A percentile compares a stretch with the other conserved stretches of the same genome.
Evolutionary conservation across 2,113 vertebrate genomes (phyloP).

Genomic region (Argyrosomus japonicus): DNA sequence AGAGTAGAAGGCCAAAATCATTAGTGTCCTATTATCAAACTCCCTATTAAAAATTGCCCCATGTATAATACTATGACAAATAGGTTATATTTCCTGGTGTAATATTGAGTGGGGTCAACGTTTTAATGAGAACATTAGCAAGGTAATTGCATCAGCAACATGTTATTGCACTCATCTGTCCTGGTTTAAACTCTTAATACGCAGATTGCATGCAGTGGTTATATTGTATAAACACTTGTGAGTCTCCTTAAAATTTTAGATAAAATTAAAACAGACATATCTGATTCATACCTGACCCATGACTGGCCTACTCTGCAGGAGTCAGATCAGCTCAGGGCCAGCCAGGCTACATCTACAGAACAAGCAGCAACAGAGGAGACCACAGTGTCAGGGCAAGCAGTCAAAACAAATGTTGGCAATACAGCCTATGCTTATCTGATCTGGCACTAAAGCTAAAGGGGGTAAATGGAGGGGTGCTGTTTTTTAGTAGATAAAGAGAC

Average conservation of each 20-base stretch:
- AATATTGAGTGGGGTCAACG: slow-evolving; percentile 21
- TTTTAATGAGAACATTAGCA: slow-evolving; percentile 44
- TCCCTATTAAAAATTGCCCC: slow-evolving; percentile 12
- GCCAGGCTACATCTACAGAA: slow-evolving; percentile 39
- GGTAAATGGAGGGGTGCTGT: slow-evolving; percentile 36
- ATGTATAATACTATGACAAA: slow-evolving; percentile 41
- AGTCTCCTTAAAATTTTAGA: neutral
- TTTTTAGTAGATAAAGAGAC: slow-evolving; percentile 36
- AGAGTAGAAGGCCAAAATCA: slow-evolving; percentile 24
- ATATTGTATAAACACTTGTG: neutral
- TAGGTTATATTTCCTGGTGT: slow-evolving; percentile 13
- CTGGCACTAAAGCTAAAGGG: slow-evolving; percentile 51
- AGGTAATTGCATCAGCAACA: slow-evolving; percentile 42
- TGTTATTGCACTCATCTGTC: slow-evolving; percentile 53
- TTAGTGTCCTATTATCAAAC: slow-evolving; percentile 30
- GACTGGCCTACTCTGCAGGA: slow-evolving; percentile 16
- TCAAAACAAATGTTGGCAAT: slow-evolving; percentile 73
- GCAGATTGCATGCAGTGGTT: slow-evolving; percentile 10
- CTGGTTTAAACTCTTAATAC: slow-evolving; percentile 41
- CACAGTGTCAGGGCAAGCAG: slow-evolving; percentile 56
- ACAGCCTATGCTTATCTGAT: slow-evolving; percentile 63
- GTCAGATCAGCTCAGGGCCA: slow-evolving; percentile 27
- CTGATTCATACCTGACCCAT: slow-evolving; percentile 16
- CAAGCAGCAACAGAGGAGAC: slow-evolving; percentile 41
- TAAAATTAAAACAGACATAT: neutral